phyloP scores from a whole-genome alignment of 2,797 vertebrate genomes.

The Gobio occitaniae region DNA sequence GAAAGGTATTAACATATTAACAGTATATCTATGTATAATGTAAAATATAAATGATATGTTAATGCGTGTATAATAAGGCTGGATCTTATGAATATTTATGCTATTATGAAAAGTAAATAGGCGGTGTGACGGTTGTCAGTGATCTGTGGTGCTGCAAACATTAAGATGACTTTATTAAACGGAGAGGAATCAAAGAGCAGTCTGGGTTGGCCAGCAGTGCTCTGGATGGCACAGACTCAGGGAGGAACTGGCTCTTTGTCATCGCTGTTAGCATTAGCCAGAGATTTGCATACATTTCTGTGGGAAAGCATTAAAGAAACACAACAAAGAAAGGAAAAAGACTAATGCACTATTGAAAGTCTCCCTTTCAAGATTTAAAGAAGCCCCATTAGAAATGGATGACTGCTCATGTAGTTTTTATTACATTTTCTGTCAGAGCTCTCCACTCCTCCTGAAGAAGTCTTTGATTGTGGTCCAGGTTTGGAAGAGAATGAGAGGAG shows the following conservation, averaged over 20 bases:
- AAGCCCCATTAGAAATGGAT: conserved; percentile 82
- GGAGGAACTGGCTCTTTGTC: conserved; percentile 79
- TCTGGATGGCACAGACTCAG: conserved; percentile 67
- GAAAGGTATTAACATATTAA: neutral
- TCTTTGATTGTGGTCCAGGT: conserved; percentile 76
- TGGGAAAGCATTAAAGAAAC: conserved; percentile 80
- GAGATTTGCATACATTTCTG: conserved; percentile 86
- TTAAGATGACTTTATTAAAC: conserved; percentile 70
- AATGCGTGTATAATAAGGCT: neutral
- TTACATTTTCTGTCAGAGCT: conserved; percentile 68
- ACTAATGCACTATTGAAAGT: conserved; percentile 83
- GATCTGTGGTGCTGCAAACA: conserved; percentile 41
- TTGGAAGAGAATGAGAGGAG: conserved; percentile 61
- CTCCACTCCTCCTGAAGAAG: conserved; percentile 66
- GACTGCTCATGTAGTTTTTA: conserved; percentile 80
- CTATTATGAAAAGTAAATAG: neutral
- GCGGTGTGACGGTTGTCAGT: too few relatives aligned
- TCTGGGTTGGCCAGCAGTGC: conserved; percentile 70
- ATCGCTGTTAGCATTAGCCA: conserved; percentile 80
- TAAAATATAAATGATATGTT: conserved; percentile 1
- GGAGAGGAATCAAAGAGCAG: conserved; percentile 63
- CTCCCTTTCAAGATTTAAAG: conserved; percentile 81
- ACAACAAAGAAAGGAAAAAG: conserved; percentile 72
- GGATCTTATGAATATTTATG: conserved; percentile 3
- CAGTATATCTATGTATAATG: neutral